Evolutionary conservation across 2,888 invertebrate genomes (phyloP).

Genomic region (Siphlonurus alternatus): DNA sequence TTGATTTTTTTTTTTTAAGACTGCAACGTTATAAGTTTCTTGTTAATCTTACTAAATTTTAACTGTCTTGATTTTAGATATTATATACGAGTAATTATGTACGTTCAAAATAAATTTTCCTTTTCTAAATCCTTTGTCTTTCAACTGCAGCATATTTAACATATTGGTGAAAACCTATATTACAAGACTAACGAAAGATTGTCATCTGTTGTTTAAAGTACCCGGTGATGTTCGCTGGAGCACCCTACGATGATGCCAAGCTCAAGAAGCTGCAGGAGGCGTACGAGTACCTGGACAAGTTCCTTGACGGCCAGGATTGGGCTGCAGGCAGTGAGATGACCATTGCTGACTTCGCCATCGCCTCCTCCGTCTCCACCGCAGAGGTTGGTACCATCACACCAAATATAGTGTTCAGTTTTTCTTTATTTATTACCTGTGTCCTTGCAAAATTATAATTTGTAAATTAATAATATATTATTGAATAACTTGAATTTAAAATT

Average conservation of each 20-base stretch:
- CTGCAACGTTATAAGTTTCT: background rate
- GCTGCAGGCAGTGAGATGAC: conserved; percentile 56
- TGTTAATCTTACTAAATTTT: background rate
- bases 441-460: no score
- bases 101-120: no score
- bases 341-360: conserved; percentile 55
- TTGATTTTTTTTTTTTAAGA: background rate
- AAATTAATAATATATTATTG: no score
- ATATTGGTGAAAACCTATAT: background rate
- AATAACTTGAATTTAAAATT: no score
- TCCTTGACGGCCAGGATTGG: conserved; percentile 51
- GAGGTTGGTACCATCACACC: conserved; percentile 36
- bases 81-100: no score
- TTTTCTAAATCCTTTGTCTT: no score
- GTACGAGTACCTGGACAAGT: conserved; percentile 48
- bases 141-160: background rate
- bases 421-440: no score
- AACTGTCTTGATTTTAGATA: no score
- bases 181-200: background rate
- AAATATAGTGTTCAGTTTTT: no score
- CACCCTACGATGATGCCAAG: conserved; percentile 45
- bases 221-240: conserved; percentile 42
- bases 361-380: conserved; percentile 48
- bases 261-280: conserved; percentile 49
- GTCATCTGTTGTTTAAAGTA: conserved; percentile 27